Percentiles rank a stretch among this genome's conserved stretches.
These are phyloP conservation scores for Meghimatium bilineatum DNA, from an alignment of 2,888 invertebrate species.

Conservation along the genomic window DNA sequence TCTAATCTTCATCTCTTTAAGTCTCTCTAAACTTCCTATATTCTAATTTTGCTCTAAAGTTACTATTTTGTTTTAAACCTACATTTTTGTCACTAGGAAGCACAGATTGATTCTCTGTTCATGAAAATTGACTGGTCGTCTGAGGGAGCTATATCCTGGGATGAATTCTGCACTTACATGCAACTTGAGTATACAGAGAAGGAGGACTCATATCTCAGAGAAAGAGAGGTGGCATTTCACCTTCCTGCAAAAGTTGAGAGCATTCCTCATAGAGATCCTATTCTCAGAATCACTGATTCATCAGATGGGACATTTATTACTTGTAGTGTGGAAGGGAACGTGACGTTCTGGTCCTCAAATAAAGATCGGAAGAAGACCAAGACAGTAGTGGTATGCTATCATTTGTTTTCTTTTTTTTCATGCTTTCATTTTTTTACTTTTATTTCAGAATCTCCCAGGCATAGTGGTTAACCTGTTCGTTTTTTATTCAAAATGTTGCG, in stretches of 20 bases:
- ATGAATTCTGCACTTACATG: constrained; percentile 78
- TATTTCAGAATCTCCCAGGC: too few species aligned
- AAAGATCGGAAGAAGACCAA: constrained; percentile 72
- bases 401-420: too few species aligned
- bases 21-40: too few species aligned
- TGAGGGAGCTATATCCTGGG: constrained; percentile 76
- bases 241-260: constrained; percentile 75
- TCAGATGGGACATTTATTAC: constrained; percentile 75
- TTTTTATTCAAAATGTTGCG: too few species aligned
- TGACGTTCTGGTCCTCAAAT: constrained; percentile 75
- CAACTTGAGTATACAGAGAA: constrained; percentile 77
- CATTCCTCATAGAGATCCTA: constrained; percentile 75
- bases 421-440: too few species aligned
- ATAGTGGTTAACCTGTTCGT: too few species aligned
- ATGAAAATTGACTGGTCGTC: constrained; percentile 78
- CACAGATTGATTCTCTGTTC: constrained; percentile 76
- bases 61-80: too few species aligned
- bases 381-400: constrained; percentile 72
- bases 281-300: constrained; percentile 74
- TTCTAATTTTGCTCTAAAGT: too few species aligned
- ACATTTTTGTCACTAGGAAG: constrained; percentile 59
- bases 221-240: constrained; percentile 74
- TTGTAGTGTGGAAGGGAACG: constrained; percentile 76
- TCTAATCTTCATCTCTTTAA: too few species aligned
- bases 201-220: constrained; percentile 74